Conservation (phyloP, 1,140 invertebrate species). For the Drosophila repletoides region DNA sequence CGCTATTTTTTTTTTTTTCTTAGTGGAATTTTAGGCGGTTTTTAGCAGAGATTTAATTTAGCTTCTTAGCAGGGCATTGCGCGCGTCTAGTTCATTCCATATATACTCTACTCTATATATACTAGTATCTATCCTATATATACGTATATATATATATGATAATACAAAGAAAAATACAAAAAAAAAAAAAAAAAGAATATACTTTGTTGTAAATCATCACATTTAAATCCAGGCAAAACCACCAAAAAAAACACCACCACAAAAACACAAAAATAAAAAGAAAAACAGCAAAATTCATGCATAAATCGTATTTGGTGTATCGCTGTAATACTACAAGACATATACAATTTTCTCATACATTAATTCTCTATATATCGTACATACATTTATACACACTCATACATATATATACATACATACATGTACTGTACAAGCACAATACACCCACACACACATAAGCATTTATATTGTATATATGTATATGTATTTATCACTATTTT, state of each 20-base stretch:
- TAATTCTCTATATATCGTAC: constrained; percentile 15
- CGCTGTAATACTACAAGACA: constrained; percentile 32
- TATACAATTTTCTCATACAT: constrained; percentile 28
- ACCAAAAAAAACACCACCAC: constrained; percentile 14
- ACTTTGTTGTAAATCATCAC: constrained; percentile 66
- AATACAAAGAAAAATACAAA: constrained; percentile 18
- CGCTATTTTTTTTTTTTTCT: no score
- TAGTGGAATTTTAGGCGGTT: neutral
- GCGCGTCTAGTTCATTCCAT: constrained; percentile 51
- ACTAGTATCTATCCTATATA: no score
- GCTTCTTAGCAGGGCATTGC: constrained; percentile 40
- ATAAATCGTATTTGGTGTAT: constrained; percentile 44
- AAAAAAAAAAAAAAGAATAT: constrained; percentile 6
- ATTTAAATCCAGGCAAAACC: constrained; percentile 12
- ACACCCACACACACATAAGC: constrained; percentile 9
- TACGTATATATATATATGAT: constrained; percentile 28
- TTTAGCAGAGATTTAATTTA: constrained; percentile 33
- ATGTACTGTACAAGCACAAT: no score
- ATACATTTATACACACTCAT: constrained; percentile 19
- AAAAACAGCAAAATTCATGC: constrained; percentile 35
- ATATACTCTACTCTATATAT: neutral
- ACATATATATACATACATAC: constrained; percentile 17
- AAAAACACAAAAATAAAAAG: constrained; percentile 28
- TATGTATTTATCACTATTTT: constrained; percentile 43
- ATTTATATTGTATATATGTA: constrained; percentile 20